Evolutionary conservation across 2,797 vertebrate genomes (phyloP), one percentile per base, ranked within the genome.

Genomic region (Spea hammondii): DNA sequence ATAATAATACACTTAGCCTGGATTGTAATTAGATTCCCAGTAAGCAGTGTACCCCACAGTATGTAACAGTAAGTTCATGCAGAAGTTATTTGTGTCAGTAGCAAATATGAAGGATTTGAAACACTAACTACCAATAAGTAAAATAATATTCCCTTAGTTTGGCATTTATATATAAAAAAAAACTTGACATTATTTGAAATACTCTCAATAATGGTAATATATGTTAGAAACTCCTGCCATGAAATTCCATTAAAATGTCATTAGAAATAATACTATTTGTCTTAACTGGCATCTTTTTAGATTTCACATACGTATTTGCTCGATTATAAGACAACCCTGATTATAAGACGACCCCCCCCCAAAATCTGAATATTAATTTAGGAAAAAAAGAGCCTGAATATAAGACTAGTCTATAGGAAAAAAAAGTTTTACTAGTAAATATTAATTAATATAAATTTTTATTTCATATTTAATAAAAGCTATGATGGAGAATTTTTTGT

Each of bases 161-260:
- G 32, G 59, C 59, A 62, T 62, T 13, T 17, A 62, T 62, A 62
- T 32, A 32, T n/a, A 62, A 62, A 65, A 17, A 59, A 12, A 59
- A 64, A 64, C 6, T 32, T 32, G 32, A 32, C 32, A 32, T 32
- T 74, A 17, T 17, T 74, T 65, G 50, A 59, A 77, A 49, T 70
- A 62, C 17, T 60, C 49, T 60, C 44, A 17, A 70, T 57, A 17
- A 45, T 10, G 2, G 11, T 48, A 57, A 48, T 70, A 49, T 77
- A n/a, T 50, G 12, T 70, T 32, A 7, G 55, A 12, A 51, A 48
- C 17, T 70, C 66, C 49, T 77, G 66, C 75, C 45, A 69, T 32
- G 55, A 47, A 62, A 46, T 62, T 14, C 12, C 67, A 77, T 77
- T 70, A 77, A 74, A 70, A 62, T 62, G 47, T 70, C 53, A 62